phyloP scores from a whole-genome alignment of 2,888 invertebrate species.

The Dolichomitus sp. region DNA sequence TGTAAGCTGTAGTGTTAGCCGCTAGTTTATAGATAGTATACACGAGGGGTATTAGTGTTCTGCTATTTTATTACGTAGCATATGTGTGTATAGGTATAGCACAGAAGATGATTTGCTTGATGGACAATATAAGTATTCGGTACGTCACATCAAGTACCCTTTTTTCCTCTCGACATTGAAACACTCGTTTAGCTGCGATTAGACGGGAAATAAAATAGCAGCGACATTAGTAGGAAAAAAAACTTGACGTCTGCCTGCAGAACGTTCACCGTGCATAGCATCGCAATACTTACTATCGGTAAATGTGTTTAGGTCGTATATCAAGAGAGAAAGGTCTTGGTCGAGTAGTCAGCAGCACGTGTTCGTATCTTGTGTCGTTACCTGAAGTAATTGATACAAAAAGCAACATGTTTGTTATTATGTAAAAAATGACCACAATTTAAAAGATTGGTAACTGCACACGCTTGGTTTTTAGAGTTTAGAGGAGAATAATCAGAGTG shows the following conservation, averaged over 20 bases:
- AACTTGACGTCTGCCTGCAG: constrained; percentile 13
- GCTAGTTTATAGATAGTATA: constrained; percentile 36
- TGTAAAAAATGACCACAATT: no score
- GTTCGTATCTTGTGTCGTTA: constrained; percentile 48
- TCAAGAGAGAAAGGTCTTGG: constrained; percentile 54
- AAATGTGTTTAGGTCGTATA: constrained; percentile 44
- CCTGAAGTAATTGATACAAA: no score
- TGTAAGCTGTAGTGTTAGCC: constrained; percentile 46
- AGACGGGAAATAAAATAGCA: constrained; percentile 32
- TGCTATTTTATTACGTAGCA: neutral
- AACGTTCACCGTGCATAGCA: constrained; percentile 34
- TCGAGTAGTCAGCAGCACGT: constrained; percentile 56
- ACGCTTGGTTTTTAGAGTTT: no score
- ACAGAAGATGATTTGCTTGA: constrained; percentile 6
- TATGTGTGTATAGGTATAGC: neutral
- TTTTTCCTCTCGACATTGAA: constrained; percentile 17
- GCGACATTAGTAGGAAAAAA: constrained; percentile 18
- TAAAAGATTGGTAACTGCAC: no score
- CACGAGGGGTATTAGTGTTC: constrained; percentile 44
- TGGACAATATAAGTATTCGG: constrained; percentile 1
- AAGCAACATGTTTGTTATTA: no score
- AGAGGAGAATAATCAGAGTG: no score
- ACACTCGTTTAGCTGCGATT: constrained; percentile 29
- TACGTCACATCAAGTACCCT: neutral
- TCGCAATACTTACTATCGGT: constrained; percentile 36